Conservation (phyloP, 2,113 vertebrate genomes). For the Leiothrix lutea region DNA sequence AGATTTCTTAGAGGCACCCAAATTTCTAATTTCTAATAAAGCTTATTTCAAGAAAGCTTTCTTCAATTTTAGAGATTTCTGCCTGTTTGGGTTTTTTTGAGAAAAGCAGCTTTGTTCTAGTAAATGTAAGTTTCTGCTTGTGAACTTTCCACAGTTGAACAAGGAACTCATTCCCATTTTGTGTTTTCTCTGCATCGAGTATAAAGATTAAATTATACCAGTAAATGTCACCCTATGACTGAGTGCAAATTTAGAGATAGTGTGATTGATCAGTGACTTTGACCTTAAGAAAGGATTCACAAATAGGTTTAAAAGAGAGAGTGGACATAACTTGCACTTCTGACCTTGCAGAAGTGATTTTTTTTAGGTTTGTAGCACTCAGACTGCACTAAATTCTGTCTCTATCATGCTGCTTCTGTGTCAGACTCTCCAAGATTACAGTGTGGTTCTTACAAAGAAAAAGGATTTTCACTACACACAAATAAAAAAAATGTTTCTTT, state of each 20-base stretch:
- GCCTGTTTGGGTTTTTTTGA: neutral
- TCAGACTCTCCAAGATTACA: neutral
- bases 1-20: neutral
- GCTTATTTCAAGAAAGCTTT: neutral
- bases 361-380: neutral
- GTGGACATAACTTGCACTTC: neutral
- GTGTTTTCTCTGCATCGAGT: neutral
- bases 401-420: neutral
- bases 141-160: neutral
- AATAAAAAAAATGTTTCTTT: neutral
- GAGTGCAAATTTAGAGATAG: neutral
- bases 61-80: neutral
- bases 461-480: neutral
- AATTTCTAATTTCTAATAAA: neutral
- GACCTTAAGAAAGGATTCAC: neutral
- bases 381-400: neutral
- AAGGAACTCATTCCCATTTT: neutral
- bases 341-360: neutral
- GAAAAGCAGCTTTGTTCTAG: neutral
- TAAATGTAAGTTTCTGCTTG: neutral
- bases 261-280: neutral
- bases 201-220: neutral
- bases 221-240: neutral
- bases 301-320: neutral
- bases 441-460: neutral